These are phyloP conservation scores for Leptonema lineaticorne DNA, from an alignment of 1,140 invertebrate genomes.

Conservation along the genomic window DNA sequence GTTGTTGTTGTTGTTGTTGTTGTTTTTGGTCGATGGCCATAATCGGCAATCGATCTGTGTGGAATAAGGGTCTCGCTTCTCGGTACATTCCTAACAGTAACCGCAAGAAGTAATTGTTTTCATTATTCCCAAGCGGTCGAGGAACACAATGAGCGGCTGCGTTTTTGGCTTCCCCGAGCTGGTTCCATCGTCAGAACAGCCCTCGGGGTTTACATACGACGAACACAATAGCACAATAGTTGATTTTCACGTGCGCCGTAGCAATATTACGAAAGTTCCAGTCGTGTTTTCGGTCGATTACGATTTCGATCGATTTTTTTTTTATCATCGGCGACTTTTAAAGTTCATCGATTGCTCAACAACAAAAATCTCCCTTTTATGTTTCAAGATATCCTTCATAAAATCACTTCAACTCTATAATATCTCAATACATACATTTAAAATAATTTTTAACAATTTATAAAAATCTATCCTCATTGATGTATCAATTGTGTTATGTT, in stretches of 20 bases:
- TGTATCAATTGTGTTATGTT: too few species aligned
- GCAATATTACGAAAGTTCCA: too few species aligned
- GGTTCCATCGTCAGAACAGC: slow-evolving; percentile 8
- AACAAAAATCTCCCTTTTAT: neutral
- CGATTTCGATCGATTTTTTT: too few species aligned
- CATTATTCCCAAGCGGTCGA: slow-evolving; percentile 19
- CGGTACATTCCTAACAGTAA: slow-evolving; percentile 17
- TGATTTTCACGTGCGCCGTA: slow-evolving; percentile 8
- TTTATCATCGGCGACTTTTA: too few species aligned
- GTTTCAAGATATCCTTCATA: neutral
- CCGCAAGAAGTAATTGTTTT: slow-evolving; percentile 25
- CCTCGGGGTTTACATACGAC: neutral
- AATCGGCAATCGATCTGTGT: slow-evolving; percentile 16
- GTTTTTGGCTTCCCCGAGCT: neutral
- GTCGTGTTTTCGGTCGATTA: neutral
- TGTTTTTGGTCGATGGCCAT: slow-evolving; percentile 11
- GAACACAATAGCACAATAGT: slow-evolving; percentile 21
- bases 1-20: too few species aligned
- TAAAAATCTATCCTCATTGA: too few species aligned
- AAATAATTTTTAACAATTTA: too few species aligned
- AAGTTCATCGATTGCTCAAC: too few species aligned
- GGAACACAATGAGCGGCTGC: slow-evolving; percentile 10
- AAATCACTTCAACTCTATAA: neutral
- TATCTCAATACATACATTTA: too few species aligned
- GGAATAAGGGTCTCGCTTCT: slow-evolving; percentile 1